A percentile compares a stretch with the other conserved stretches of the same genome.
Conservation (phyloP, 1,140 invertebrate genomes). For the Cephus cinctus region DNA sequence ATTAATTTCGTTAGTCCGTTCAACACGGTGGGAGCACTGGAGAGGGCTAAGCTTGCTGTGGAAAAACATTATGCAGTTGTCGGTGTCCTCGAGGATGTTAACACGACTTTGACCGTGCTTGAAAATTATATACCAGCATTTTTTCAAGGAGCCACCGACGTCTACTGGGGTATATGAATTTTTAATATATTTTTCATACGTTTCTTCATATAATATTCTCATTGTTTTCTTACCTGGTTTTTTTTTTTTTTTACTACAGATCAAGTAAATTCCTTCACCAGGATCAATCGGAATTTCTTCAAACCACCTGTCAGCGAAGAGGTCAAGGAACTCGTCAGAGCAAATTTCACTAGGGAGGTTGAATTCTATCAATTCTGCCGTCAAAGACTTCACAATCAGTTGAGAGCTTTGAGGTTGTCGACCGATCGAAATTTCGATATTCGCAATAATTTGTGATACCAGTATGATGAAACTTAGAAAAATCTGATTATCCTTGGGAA, state of each 20-base stretch:
- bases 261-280: conserved; percentile 71
- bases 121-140: conserved; percentile 83
- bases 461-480: too few relatives aligned
- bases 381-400: conserved; percentile 79
- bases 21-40: conserved; percentile 79
- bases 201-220: background rate
- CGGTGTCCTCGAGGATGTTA: conserved; percentile 83
- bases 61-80: conserved; percentile 85
- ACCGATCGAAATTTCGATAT: too few relatives aligned
- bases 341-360: conserved; percentile 85
- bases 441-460: too few relatives aligned
- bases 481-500: too few relatives aligned
- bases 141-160: conserved; percentile 73
- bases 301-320: conserved; percentile 84
- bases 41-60: conserved; percentile 80
- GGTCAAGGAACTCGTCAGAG: conserved; percentile 81
- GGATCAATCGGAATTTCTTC: conserved; percentile 83
- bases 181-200: conserved; percentile 1
- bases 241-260: conserved; percentile 57
- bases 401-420: conserved; percentile 65
- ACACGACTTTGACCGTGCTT: conserved; percentile 78
- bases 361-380: conserved; percentile 91
- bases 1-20: conserved; percentile 66
- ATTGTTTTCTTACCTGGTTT: conserved; percentile 4
- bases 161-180: conserved; percentile 74